Conservation (phyloP, 2,113 vertebrate genomes). For the Panthera tigris region DNA sequence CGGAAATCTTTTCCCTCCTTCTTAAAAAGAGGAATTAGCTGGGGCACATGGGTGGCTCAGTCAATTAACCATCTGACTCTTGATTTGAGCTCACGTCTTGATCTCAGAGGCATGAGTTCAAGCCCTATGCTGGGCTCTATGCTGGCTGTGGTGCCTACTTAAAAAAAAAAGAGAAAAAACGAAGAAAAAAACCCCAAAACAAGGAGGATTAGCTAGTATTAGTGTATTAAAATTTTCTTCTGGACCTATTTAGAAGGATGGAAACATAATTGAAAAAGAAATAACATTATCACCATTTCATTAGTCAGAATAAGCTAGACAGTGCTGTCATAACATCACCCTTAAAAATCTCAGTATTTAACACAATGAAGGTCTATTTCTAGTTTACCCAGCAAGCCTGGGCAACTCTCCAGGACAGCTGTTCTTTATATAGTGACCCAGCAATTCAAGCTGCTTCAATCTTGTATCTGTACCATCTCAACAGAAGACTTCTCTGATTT, state of each 20-base stretch:
- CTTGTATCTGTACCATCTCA: background rate
- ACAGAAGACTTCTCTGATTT: background rate
- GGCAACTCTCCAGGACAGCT: background rate
- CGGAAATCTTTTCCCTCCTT: background rate
- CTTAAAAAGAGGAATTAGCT: background rate
- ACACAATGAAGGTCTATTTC: slow-evolving; percentile 18
- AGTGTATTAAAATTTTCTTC: slow-evolving; percentile 25
- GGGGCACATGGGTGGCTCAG: too few relatives aligned
- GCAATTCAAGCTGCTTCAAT: background rate
- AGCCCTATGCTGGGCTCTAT: too few relatives aligned
- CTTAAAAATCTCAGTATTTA: slow-evolving; percentile 18
- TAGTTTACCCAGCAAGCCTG: background rate
- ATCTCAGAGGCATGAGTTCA: too few relatives aligned
- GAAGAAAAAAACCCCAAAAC: too few relatives aligned
- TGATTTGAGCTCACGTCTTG: too few relatives aligned
- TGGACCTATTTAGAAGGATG: background rate
- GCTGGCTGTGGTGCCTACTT: too few relatives aligned
- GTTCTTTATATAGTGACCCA: background rate
- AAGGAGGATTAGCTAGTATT: background rate
- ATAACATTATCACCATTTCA: slow-evolving; percentile 5
- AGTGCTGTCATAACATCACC: background rate
- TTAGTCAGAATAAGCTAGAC: slow-evolving; percentile 2
- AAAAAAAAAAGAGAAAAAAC: too few relatives aligned
- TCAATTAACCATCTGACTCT: too few relatives aligned
- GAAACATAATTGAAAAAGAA: slow-evolving; percentile 25